Base-by-base conservation (phyloP, 1,140 invertebrate species). In the Ruditapes philippinarum region DNA sequence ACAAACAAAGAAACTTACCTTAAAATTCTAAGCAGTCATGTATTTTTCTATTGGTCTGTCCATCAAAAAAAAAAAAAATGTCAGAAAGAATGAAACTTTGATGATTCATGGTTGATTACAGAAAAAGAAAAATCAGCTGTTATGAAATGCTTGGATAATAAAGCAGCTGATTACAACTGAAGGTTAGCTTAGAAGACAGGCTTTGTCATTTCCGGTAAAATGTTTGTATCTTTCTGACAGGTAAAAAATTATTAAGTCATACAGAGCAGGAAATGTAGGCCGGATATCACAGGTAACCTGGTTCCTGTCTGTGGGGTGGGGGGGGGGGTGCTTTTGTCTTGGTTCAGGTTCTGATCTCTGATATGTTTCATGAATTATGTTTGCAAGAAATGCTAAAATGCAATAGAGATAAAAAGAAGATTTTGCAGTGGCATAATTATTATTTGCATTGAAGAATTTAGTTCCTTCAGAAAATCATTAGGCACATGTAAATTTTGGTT, bases 181-280 rank as follows among this genome's bases (percentile, higher is more conserved):
- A 22, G 40, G 31, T 73, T 73, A 70, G 45, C 40, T 49, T 51
- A 5, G 1, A 65, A 36, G 45, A 73, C 45, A 73, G 49, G 7
- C 68, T 84, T 70, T 84, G 42, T 84, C 40, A 84, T 84, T 84
- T 84, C 82, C 68, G 82, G 79, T 42, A n/a, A 62, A 40, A 81
- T 70, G 65, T 70, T 36, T 45, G 36, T 70, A 70, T 70, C 19
- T 22, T 81, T 81, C 31, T 62, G 38, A 81, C 79, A 81, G 79
- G 79, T 81, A 60, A 62, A 62, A 51, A 60, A n/a, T n/a, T n/a
- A 78, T 70, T 70, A 70, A 70, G 38, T 36, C 65, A 70, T 70
- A 70, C 19, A 17, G 0, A 70, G 19, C 65, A 38, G 65, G 65
- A 70, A 70, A 70, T 62, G 57, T 62, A 28, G 9, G 22, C n/a